Conservation (phyloP, 1,140 invertebrate species). For the Steinernema feltiae region DNA sequence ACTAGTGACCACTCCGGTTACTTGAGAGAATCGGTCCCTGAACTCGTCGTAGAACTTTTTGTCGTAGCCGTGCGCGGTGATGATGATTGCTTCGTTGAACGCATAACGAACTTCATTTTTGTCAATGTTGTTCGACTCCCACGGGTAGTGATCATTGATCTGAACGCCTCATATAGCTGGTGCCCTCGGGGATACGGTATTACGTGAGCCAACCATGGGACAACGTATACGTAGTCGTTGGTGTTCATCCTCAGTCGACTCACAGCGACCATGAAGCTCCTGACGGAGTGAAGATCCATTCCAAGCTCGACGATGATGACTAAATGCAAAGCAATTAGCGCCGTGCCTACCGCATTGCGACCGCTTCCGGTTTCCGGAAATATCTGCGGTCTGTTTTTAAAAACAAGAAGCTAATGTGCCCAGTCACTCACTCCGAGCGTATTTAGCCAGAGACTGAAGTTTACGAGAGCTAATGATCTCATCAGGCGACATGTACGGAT, state of each 20-base stretch:
- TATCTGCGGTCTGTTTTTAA: not conserved
- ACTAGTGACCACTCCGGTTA: conserved; percentile 52
- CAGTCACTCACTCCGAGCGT: conserved; percentile 45
- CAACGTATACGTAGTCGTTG: conserved; percentile 51
- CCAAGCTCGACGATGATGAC: conserved; percentile 52
- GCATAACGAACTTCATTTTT: conserved; percentile 52
- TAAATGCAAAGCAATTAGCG: conserved; percentile 27
- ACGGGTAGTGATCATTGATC: conserved; percentile 56
- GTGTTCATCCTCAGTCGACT: conserved; percentile 49
- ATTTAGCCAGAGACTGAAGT: conserved; percentile 41
- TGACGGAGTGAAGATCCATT: conserved; percentile 53
- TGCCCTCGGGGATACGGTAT: not conserved
- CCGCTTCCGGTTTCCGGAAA: not conserved
- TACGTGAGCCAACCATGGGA: conserved; percentile 57
- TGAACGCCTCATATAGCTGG: conserved; percentile 22
- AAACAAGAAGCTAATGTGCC: not conserved
- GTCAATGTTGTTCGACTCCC: conserved; percentile 54
- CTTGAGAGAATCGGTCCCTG: conserved; percentile 46
- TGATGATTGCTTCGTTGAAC: conserved; percentile 54
- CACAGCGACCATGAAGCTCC: conserved; percentile 50
- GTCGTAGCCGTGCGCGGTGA: conserved; percentile 56
- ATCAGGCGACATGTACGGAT: conserved; percentile 53
- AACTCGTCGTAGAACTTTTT: conserved; percentile 58
- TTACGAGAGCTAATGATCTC: conserved; percentile 55
- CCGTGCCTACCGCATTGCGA: not conserved